phyloP scores from a whole-genome alignment of 2,888 invertebrate species.

The Euphydryas editha region DNA sequence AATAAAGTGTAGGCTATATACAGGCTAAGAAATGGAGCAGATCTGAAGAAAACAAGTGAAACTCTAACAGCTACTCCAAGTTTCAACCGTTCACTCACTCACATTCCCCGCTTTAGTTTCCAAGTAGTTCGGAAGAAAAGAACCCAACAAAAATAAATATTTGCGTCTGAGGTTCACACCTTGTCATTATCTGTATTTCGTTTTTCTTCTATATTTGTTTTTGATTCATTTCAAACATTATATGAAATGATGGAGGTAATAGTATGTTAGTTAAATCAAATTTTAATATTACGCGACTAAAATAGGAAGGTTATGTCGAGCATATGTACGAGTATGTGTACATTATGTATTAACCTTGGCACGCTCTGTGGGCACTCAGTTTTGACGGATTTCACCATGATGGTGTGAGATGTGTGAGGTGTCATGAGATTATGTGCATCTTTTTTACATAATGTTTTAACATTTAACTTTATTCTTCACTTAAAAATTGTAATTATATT shows the following conservation, averaged over 20 bases:
- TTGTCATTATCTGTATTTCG: slow-evolving; percentile 22
- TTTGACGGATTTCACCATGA: too few species aligned
- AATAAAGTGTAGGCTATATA: neutral
- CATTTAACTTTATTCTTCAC: too few species aligned
- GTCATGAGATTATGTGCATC: too few species aligned
- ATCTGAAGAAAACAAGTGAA: slow-evolving; percentile 41
- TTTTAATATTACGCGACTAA: neutral
- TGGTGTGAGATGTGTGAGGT: too few species aligned
- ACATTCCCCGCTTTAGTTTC: slow-evolving; percentile 30
- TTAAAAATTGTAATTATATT: too few species aligned
- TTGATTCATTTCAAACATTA: neutral
- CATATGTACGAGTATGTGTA: too few species aligned
- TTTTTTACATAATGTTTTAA: too few species aligned
- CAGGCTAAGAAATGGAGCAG: slow-evolving; percentile 31
- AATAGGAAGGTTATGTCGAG: neutral
- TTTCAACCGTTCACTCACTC: slow-evolving; percentile 29
- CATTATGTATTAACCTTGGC: too few species aligned
- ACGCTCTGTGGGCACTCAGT: too few species aligned
- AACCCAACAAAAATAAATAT: slow-evolving; percentile 35
- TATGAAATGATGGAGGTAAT: neutral
- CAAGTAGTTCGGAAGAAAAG: slow-evolving; percentile 24
- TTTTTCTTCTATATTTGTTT: slow-evolving; percentile 6
- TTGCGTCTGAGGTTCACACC: slow-evolving; percentile 28
- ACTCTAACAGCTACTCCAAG: slow-evolving; percentile 40
- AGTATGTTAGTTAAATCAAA: too few species aligned